Evolutionary conservation across 2,797 vertebrate genomes (phyloP), one percentile per base, ranked within the genome.

Genomic region (Austrolebias charrua): DNA sequence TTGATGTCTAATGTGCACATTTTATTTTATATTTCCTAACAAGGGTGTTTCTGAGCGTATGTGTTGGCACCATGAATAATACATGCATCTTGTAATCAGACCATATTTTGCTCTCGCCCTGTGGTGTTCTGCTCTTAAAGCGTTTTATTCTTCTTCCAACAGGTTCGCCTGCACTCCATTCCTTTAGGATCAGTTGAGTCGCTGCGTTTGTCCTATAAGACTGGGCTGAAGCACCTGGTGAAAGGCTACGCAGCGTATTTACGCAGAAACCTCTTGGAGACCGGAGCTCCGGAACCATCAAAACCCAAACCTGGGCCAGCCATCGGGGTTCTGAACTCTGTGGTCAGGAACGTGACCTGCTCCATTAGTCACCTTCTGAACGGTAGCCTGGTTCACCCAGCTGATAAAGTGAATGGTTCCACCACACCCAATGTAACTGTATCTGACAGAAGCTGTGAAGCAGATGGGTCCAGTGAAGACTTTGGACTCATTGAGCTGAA

Each of bases 161-260:
- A 89, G 89, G 82, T 83, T 33, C 84, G 87, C 38, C 75, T 90
- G 15, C 20, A 70, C 18, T 90, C 89, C 16, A 86, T 90, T 18
- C 88, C 89, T 1, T 1, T 33, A 0, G 89, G 89, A 56, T 86
- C 89, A 0, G 85, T 58, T 1, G 71, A 77, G 51, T 87, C 88
- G 0, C 65, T 90, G 53, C 80, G 86, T 40, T 55, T 79, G 2
- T 83, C 87, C 16, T 88, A 88, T 24, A 86, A 82, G n/a, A 71
- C 73, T 0, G 73, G 71, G 0, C 72, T 88, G 1, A 13, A 15
- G 31, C 69, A 29, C 3, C 70, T 90, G 55, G n/a, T 87, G 43
- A 76, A 76, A 60, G 75, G 63, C 19, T 90, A 86, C 72, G 58
- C 54, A 4, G 4, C 63, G 24, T 90, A 90, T 45, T 85, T 90